Base-by-base conservation (phyloP, 2,888 invertebrate species). In the Julus scanicus region DNA sequence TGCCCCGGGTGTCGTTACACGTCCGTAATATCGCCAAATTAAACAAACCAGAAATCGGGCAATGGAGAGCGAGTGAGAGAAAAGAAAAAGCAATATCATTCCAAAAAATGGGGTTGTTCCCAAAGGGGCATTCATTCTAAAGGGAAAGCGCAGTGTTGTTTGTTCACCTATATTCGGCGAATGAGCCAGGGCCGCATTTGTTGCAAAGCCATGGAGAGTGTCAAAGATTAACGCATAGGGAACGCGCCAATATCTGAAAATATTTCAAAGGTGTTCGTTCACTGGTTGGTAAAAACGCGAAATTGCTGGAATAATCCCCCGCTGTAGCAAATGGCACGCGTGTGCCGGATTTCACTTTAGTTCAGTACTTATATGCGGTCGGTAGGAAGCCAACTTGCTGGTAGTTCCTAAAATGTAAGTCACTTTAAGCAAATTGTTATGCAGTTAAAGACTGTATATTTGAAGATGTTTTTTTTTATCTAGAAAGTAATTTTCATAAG, bases 251-350 rank as follows among this genome's bases (percentile, higher is more conserved):
- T 2, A 37, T 80, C 80, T 80, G 37, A 80, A 37, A 80, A 5
- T 44, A 5, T 44, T 44, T 44, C 44, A 44, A 44, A n/a, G n/a
- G n/a, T n/a, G n/a, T n/a, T n/a, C 37, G 13, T 80, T 29, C 37
- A 29, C 80, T 20, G 63, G 44, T 9, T 13, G 71, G 5, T 8
- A 20, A 71, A 29, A 20, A 6, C 2, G 63, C 15, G 8, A 71
- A 29, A 71, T 4, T 11, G 13, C 71, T 37, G 13, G 13, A 11
- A 37, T 80, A 37, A 80, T 80, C n/a, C 44, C 44, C 37, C 71
- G 3, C 29, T 80, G 80, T 13, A 80, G 80, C 80, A 80, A 71
- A 80, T 80, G 80, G 80, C 80, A 80, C 3, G 80, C 80, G 29
- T 80, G 80, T 80, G 37, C 80, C 29, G 9, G 80, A 37, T 80